These are phyloP conservation scores for Brachionus koreanus DNA, from an alignment of 1,140 invertebrate species.

Conservation along the genomic window DNA sequence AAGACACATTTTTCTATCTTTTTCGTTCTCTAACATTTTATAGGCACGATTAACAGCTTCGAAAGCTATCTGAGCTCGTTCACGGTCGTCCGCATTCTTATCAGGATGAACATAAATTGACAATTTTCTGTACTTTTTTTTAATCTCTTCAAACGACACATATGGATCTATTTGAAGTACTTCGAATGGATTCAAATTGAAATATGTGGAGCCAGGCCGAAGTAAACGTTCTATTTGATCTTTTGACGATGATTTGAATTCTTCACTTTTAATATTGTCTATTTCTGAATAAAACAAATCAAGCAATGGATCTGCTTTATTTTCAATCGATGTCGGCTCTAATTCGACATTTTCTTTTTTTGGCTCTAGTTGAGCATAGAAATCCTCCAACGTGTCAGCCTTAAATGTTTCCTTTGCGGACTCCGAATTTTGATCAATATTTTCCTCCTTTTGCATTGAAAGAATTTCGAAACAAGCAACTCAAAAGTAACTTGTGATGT, in stretches of 20 bases:
- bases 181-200: constrained; percentile 92
- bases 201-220: constrained; percentile 86
- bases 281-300: constrained; percentile 1
- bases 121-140: constrained; percentile 90
- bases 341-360: neutral
- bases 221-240: constrained; percentile 90
- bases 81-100: constrained; percentile 91
- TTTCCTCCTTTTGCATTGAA: neutral
- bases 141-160: constrained; percentile 79
- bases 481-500: constrained; percentile 10
- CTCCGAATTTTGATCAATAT: neutral
- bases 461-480: neutral
- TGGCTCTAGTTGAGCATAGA: neutral
- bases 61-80: constrained; percentile 78
- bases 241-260: constrained; percentile 61
- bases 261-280: constrained; percentile 6
- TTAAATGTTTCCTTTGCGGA: neutral
- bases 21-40: constrained; percentile 91
- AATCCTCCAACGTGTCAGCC: neutral
- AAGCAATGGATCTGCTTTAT: neutral
- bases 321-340: neutral
- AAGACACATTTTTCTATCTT: constrained; percentile 84
- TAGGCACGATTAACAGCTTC: constrained; percentile 87
- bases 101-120: constrained; percentile 98
- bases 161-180: constrained; percentile 89